Percentiles rank a stretch among this genome's conserved stretches.
Evolutionary conservation across 2,888 invertebrate genomes (phyloP).

Genomic region (Torymus aiolomorphi): DNA sequence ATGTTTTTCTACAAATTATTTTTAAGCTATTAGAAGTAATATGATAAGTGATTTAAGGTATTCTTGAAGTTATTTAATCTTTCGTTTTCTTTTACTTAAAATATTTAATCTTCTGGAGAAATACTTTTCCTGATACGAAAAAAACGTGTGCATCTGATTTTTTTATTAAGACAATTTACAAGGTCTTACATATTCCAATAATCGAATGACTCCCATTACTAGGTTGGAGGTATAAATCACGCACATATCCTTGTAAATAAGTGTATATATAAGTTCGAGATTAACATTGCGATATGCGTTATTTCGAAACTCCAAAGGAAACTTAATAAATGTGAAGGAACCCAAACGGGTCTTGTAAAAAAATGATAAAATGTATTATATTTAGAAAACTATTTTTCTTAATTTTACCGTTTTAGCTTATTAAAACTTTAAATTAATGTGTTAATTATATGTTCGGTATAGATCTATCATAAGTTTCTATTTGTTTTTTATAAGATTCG

Average conservation of each 20-base stretch:
- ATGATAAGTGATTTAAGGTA: background rate
- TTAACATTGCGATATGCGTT: background rate
- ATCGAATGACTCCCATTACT: conserved; percentile 15
- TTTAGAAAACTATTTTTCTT: conserved; percentile 12
- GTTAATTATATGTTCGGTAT: too few relatives aligned
- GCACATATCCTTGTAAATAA: conserved; percentile 54
- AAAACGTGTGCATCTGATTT: background rate
- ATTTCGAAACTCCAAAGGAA: background rate
- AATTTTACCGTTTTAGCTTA: background rate
- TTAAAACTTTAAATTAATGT: too few relatives aligned
- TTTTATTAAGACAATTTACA: conserved; percentile 36
- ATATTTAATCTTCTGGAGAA: background rate
- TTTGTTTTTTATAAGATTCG: too few relatives aligned
- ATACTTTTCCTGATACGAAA: background rate
- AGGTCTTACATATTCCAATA: conserved; percentile 41
- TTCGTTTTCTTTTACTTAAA: conserved; percentile 21
- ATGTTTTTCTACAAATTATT: conserved; percentile 25
- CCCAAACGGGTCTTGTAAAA: conserved; percentile 37
- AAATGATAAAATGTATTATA: background rate
- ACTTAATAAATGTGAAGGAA: conserved; percentile 1
- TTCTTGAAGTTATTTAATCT: conserved; percentile 21
- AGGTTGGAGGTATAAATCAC: conserved; percentile 48
- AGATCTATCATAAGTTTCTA: too few relatives aligned
- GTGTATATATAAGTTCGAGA: conserved; percentile 25
- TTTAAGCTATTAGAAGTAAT: conserved; percentile 21